Evolutionary conservation across 2,113 vertebrate genomes (phyloP), one percentile per base, ranked within the genome.

Genomic region (Antigone vipio): DNA sequence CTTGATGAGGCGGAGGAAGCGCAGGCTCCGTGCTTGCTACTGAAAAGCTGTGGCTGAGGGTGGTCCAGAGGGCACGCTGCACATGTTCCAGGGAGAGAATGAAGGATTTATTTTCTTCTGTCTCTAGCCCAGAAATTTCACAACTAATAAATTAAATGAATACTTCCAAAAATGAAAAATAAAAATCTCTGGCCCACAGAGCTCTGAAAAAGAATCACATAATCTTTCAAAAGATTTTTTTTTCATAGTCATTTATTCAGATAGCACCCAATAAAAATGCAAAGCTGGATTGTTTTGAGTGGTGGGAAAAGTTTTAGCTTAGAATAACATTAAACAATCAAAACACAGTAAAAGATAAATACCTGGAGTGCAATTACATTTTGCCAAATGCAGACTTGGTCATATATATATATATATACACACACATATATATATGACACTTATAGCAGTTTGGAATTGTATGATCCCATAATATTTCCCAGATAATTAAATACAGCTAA

Each of bases 131-230:
- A 73, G 35, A 69, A 88, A 42, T 85, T 82, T 97, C 77, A 50
- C 89, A 85, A 94, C 78, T n/a, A 88, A 95, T 92, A 96, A 89
- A 96, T 97, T 93, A 82, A 93, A 95, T 73, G 7, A 93, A 72
- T 96, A 85, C 40, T 93, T 93, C 44, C 53, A 94, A 94, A 92
- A 93, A 69, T 47, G 10, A 44, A 73, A 67, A 72, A 77, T 50
- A 66, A 67, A 94, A 84, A 52, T 42, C 18, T 79, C 66, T 79
- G 66, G 40, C 71, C 81, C n/a, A 26, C 58, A 58, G 44, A 52
- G 27, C 26, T 82, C 85, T 66, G 58, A 82, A 75, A 95, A 94
- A 90, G 50, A 80, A 77, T 74, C 85, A 79, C 82, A 69, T 83
- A 66, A 76, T 94, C 71, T 90, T 85, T 96, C 78, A 58, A 66